A percentile compares a stretch with the other conserved stretches of the same genome.
phyloP scores from a whole-genome alignment of 2,797 vertebrate genomes.

The Telmatherina bonti region DNA sequence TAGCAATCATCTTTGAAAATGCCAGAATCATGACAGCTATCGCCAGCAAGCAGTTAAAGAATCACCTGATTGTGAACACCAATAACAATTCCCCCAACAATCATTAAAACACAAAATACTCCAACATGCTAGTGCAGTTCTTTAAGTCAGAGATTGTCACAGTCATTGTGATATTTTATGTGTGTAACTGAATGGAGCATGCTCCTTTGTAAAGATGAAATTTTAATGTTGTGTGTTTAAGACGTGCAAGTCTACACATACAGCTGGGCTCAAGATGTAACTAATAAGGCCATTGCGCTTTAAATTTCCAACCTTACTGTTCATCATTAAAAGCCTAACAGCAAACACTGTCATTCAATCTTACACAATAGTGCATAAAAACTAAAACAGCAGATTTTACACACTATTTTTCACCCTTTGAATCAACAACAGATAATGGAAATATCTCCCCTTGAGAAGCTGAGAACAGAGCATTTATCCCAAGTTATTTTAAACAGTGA shows the following conservation, averaged over 20 bases:
- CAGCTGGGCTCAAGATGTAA: too few relatives aligned
- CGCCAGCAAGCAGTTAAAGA: background rate
- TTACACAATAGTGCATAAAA: background rate
- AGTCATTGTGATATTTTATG: background rate
- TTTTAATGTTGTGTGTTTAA: background rate
- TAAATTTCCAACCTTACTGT: too few relatives aligned
- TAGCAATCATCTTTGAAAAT: constrained; percentile 5
- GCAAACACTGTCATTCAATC: background rate
- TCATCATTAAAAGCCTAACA: background rate
- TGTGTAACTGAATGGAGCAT: background rate
- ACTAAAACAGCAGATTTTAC: background rate
- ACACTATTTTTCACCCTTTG: constrained; percentile 13
- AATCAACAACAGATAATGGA: constrained; percentile 19
- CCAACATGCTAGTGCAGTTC: background rate
- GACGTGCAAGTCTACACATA: too few relatives aligned
- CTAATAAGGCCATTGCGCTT: too few relatives aligned
- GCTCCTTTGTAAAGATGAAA: background rate
- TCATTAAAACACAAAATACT: background rate
- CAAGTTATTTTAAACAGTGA: constrained; percentile 40
- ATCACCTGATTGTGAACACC: background rate
- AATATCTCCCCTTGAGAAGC: constrained; percentile 20
- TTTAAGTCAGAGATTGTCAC: background rate
- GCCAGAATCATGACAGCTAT: background rate
- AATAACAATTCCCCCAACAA: background rate
- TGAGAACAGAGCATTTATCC: constrained; percentile 30